phyloP scores from a whole-genome alignment of 2,888 invertebrate species.

The Hirtodrosophila duncani region DNA sequence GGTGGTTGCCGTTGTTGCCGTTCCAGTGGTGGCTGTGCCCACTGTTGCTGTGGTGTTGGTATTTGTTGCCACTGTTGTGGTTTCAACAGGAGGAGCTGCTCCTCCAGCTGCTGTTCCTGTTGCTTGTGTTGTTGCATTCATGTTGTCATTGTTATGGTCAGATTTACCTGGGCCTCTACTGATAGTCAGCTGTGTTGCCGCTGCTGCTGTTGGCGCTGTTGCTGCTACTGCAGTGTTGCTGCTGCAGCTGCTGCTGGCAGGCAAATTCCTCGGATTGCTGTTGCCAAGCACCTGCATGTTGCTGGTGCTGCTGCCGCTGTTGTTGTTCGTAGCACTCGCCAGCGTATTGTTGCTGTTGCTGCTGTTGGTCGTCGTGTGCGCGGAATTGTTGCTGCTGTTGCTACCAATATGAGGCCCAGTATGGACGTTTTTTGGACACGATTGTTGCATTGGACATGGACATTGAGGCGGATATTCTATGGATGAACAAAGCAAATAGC shows the following conservation, averaged over 20 bases:
- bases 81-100: too few species aligned
- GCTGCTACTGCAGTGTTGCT: conserved; percentile 38
- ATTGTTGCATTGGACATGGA: conserved; percentile 94
- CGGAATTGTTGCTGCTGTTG: conserved; percentile 85
- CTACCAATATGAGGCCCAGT: conserved; percentile 99
- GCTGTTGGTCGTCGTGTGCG: conserved; percentile 41
- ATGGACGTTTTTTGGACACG: conserved; percentile 99
- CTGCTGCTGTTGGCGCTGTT: conserved; percentile 48
- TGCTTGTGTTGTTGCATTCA: conserved; percentile 24
- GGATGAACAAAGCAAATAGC: conserved; percentile 66
- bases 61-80: conserved; percentile 39
- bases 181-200: conserved; percentile 71
- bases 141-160: conserved; percentile 50
- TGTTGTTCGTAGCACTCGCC: conserved; percentile 43
- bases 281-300: conserved; percentile 46
- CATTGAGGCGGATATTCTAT: conserved; percentile 82
- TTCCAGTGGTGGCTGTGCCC: conserved; percentile 40
- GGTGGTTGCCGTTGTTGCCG: conserved; percentile 47
- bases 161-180: conserved; percentile 78
- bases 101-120: conserved; percentile 23
- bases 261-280: too few species aligned
- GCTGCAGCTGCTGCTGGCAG: conserved; percentile 36
- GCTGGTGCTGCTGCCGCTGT: conserved; percentile 47
- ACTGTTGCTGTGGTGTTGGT: conserved; percentile 40
- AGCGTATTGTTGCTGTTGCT: conserved; percentile 23